These are phyloP conservation scores for Stenopsyche tienmushanensis DNA, from an alignment of 1,140 invertebrate species.

Conservation along the genomic window DNA sequence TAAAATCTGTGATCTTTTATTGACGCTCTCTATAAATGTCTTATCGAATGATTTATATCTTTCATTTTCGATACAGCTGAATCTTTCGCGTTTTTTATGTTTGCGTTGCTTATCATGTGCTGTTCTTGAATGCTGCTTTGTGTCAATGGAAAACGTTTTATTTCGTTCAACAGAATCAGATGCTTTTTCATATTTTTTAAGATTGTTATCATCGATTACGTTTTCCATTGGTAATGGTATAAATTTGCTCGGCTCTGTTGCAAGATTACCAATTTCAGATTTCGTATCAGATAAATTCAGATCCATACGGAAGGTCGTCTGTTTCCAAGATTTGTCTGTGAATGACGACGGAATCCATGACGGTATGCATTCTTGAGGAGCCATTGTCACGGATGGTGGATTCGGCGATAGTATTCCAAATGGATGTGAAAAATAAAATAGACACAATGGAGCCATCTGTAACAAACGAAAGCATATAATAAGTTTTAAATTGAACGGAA, in stretches of 20 bases:
- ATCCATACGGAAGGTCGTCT: slow-evolving; percentile 4
- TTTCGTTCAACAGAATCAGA: neutral
- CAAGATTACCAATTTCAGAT: neutral
- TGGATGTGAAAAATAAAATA: slow-evolving; percentile 56
- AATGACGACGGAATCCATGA: slow-evolving; percentile 29
- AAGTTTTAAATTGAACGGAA: neutral
- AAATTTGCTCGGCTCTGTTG: neutral
- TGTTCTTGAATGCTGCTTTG: slow-evolving; percentile 8
- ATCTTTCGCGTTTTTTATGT: slow-evolving; percentile 8
- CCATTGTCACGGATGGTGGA: slow-evolving; percentile 45
- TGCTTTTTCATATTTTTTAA: neutral
- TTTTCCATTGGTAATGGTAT: neutral
- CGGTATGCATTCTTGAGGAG: slow-evolving; percentile 41
- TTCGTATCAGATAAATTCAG: slow-evolving; percentile 1
- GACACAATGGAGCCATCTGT: slow-evolving; percentile 51
- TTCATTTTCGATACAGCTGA: neutral
- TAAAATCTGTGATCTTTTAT: no score
- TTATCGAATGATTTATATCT: neutral
- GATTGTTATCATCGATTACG: neutral
- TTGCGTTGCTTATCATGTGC: neutral
- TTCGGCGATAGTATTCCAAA: slow-evolving; percentile 54
- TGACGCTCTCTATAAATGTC: neutral
- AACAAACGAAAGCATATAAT: slow-evolving; percentile 31
- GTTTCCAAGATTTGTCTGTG: slow-evolving; percentile 25
- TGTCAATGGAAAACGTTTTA: neutral